Base-by-base conservation (phyloP, 1,140 invertebrate genomes). In the Phenacoccus solenopsis region DNA sequence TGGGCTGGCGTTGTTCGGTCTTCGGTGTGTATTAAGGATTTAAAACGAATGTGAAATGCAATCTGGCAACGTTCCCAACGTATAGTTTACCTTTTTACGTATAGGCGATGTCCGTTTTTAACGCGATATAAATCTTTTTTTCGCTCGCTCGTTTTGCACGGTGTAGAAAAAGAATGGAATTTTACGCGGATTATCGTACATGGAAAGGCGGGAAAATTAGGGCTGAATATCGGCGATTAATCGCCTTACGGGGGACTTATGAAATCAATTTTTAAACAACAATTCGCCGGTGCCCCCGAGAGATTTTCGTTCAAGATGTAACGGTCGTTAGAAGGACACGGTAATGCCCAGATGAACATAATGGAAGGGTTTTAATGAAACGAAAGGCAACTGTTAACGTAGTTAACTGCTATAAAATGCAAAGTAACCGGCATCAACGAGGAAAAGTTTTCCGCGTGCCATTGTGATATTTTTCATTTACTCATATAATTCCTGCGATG, bases 341-440 rank as follows among this genome's bases (percentile, higher is more conserved):
- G 38, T 49, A 49, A n/a, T 49, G 20, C 38, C 38, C 20, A 49
- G 13, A 16, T n/a, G 38, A 49, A 49, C 38, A 49, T 49, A 9
- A 49, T 49, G 38, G 38, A 49, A 49, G 38, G 38, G 38, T 49
- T 49, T 49, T 49, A 49, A 49, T 49, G 38, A 49, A 49, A 49
- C 38, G 16, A 49, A 49, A 10, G 38, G 38, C 20, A 49, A 49
- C 38, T 49, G 38, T 49, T 49, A 49, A 49, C 38, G 16, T 49
- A 49, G 16, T 49, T 49, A 49, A 5, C 38, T 49, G 38, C 38
- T 49, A n/a, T 49, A 49, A 49, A 49, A 49, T 49, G 38, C 20
- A 49, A 49, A 49, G 38, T 49, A 49, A 49, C 38, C 38, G 16
- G 38, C 38, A 49, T 49, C 38, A 49, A 49, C 38, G 38, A 49